phyloP scores from a whole-genome alignment of 2,113 vertebrate genomes.

The Daphoenositta chrysoptera region DNA sequence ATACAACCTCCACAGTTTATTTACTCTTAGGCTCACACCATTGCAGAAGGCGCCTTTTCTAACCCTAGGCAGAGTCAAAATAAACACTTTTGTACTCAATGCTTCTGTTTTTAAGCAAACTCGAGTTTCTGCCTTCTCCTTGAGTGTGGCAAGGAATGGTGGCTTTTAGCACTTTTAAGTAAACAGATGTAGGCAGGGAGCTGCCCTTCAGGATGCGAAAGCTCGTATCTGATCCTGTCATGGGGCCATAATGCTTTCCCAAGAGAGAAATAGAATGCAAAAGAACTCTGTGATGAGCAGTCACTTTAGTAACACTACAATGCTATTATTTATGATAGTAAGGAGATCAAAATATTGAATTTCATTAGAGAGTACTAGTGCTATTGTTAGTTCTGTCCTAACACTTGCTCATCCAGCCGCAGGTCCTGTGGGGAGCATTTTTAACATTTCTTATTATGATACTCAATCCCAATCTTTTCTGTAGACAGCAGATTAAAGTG shows the following conservation, averaged over 20 bases:
- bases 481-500: background rate
- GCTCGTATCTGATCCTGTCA: rapidly evolving
- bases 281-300: rapidly evolving
- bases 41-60: background rate
- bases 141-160: background rate
- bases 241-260: background rate
- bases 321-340: background rate
- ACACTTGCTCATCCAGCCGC: background rate
- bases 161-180: background rate
- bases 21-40: rapidly evolving
- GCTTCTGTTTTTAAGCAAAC: background rate
- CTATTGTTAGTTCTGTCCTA: background rate
- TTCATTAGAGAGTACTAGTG: background rate
- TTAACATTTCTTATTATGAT: background rate
- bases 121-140: background rate
- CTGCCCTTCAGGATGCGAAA: background rate
- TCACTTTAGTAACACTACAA: background rate
- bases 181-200: background rate
- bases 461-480: background rate
- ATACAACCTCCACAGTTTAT: background rate
- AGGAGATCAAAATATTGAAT: background rate
- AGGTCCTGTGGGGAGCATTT: background rate
- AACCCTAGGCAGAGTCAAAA: background rate
- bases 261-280: background rate
- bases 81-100: background rate